A percentile compares a stretch with the other conserved stretches of the same genome.
phyloP scores from a whole-genome alignment of 2,113 vertebrate genomes.

The Cisticola juncidis region DNA sequence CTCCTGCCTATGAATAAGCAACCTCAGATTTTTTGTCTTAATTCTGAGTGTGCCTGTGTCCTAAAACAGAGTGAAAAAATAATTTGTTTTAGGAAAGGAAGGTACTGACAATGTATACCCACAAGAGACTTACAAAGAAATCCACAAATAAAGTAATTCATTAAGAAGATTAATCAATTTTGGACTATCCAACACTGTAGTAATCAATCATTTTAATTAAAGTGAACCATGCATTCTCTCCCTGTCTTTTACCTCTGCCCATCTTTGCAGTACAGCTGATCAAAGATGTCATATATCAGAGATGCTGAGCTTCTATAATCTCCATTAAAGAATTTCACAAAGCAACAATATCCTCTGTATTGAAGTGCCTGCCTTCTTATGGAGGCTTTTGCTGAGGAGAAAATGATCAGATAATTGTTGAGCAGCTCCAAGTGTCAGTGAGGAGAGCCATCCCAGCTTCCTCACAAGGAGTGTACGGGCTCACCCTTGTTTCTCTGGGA shows the following conservation, averaged over 20 bases:
- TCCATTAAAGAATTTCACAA: neutral
- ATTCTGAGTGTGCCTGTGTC: neutral
- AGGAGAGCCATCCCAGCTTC: neutral
- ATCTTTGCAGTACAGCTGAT: neutral
- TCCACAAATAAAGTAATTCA: conserved; percentile 16
- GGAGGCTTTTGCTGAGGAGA: neutral
- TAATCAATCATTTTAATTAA: conserved; percentile 62
- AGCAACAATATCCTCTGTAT: neutral
- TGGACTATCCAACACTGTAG: neutral
- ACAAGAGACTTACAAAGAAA: neutral
- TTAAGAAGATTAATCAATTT: conserved; percentile 45
- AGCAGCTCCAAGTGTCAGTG: neutral
- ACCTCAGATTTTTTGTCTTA: neutral
- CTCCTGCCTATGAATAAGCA: neutral
- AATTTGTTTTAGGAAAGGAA: conserved; percentile 16
- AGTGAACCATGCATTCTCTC: neutral
- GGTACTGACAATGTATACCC: neutral
- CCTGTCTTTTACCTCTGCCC: neutral
- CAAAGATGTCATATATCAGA: neutral
- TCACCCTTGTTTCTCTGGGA: neutral
- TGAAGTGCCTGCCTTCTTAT: neutral
- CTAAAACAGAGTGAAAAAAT: neutral
- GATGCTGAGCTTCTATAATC: neutral
- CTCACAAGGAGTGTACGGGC: rapidly evolving
- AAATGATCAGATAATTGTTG: neutral